Evolutionary conservation across 2,113 vertebrate genomes (phyloP), one percentile per base, ranked within the genome.

Genomic region (Epinephelus lanceolatus): DNA sequence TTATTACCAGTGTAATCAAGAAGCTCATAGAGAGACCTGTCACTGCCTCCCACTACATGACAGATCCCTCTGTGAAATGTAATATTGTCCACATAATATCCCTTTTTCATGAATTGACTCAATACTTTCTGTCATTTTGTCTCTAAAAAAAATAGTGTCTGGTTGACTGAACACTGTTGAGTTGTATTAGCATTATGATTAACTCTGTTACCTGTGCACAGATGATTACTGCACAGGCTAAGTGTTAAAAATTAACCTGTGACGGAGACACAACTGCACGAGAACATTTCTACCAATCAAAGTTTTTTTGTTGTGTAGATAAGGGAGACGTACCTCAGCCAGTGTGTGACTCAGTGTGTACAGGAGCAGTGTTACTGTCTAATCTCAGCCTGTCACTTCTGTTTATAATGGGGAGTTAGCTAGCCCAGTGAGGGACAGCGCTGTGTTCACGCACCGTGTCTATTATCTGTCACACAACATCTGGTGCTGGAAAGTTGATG

Each of bases 391-490:
- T 93, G 95, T 93, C 93, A 91, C 59, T 86, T 92, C 75, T 94
- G 91, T 86, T 93, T 90, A 91, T 83, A 85, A 71, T 57, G 71
- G 86, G 71, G 83, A 76, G 89, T 83, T 87, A 89, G 85, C 49
- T 7, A 30, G 65, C 74, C 69, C 63, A 59, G 78, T 55, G 81
- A 86, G 89, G 81, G 86, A 89, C 80, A 74, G 52, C 59, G 62
- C 61, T 23, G 76, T 74, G 81, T 82, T 92, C 90, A 89, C 76
- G 81, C 84, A 89, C 81, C 23, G 69, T 84, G 63, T 91, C 93
- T 89, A 90, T 93, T 94, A 94, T 94, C 94, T 93, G 91, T 95
- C 93, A 91, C 73, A 72, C 83, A 93, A 94, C 92, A 95, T 95
- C 94, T 94, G 94, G 89, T n/a, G 55, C 53, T 49, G 57, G 71